Evolutionary conservation across 2,113 vertebrate genomes (phyloP), one percentile per base, ranked within the genome.

Genomic region (Phrynosoma blainvillii): DNA sequence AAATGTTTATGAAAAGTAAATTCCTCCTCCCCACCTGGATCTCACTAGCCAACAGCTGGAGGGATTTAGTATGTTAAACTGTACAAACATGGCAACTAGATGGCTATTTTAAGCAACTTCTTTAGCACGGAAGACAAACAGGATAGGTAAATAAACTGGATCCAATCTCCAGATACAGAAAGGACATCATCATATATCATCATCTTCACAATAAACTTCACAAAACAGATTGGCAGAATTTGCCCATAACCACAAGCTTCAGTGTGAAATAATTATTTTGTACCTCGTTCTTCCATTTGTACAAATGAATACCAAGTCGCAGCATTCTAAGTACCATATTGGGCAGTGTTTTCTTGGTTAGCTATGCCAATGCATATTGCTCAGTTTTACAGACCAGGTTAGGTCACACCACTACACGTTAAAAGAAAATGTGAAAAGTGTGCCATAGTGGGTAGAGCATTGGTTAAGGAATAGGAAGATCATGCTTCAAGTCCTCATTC

Each of bases 1-100:
- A 84, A 70, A 83, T 56, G 62, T 70, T 88, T 36, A 71, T 70
- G 32, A 40, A 47, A 83, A 83, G 47, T 8, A n/a, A 70, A 84
- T 68, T 56, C 73, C 14, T 70, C 54, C 81, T 78, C 47, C 77
- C n/a, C n/a, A 87, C 23, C 66, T 40, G 16, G 21, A 70, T 77
- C 30, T 54, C 30, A 54, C 21, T 54, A 83, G 40, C 21, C 59
- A 77, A 25, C 3, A 11, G 42, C 5, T 83, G 73, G 23, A 54
- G 21, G 42, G 80, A 76, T 79, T 77, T 54, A 52, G n/a, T 30
- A 77, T 52, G 10, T 66, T n/a, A 30, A 42, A 65, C 65, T 40
- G 14, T 11, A 79, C 32, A 62, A 59, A 32, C 32, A 62, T 74
- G 70, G 54, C 73, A 75, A 82, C 32, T 65, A 10, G 59, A 66